Evolutionary conservation across 2,113 vertebrate genomes (phyloP), one percentile per base, ranked within the genome.

Genomic region (Propithecus coquereli): DNA sequence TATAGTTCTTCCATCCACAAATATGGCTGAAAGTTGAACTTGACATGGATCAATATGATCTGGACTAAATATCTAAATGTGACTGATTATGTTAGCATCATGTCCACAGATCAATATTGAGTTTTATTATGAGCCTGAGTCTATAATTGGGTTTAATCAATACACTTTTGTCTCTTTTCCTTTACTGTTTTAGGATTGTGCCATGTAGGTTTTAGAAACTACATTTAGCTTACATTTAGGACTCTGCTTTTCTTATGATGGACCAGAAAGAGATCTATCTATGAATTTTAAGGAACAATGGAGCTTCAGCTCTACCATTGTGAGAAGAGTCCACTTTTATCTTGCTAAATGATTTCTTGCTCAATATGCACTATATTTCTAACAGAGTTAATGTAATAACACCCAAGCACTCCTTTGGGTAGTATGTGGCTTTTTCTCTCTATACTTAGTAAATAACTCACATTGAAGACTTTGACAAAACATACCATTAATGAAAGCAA

Each of bases 11-110:
- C 98, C 98, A 98, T 99, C 98, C 86, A 94, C 98, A 99, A 99
- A 99, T 99, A 99, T 99, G 99, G 99, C 99, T 99, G 99, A 99
- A 99, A 99, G 99, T 99, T 99, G 99, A 98, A 99, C 98, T 99
- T 99, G 99, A 99, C 99, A 99, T 98, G 98, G 98, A 99, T 99
- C 99, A 99, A 99, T 99, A 99, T 98, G 98, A 99, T 99, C 99
- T 99, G 98, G 98, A 98, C 99, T 99, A 99, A 99, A 99, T 99
- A 99, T 99, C 99, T 99, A 99, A 99, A 99, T 99, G 99, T 99
- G 99, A 99, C 99, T 99, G 99, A 99, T 99, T 99, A 99, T 98
- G 99, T 99, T 99, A 99, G 98, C 99, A 99, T 99, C 98, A 98
- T 99, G 98, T 98, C 96, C 96, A 97, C 98, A 99, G 99, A 99